Base-by-base conservation (phyloP, 35 echinoderm and acorn worm genomes). In the Apostichopus parvimensis region DNA sequence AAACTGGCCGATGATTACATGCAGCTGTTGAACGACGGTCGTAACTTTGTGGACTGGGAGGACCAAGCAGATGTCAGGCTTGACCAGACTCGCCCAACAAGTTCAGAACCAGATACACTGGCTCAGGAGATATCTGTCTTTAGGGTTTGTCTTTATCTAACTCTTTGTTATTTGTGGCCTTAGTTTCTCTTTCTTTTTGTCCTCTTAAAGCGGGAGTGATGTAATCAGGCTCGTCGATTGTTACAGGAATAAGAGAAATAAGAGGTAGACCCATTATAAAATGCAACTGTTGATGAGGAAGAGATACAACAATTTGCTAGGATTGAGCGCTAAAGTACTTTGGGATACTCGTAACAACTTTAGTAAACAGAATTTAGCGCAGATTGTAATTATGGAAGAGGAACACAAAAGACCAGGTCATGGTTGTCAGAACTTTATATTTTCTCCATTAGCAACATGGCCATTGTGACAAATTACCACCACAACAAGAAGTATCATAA, bases 121-220 rank as follows among this genome's bases (percentile, higher is more conserved):
- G 70, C 87, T 45, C 64, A 92, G 77, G 96, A 98, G 78, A 98
- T 98, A 22, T 89, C 87, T 8, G 94, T 87, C 72, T 98, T 94
- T 53, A 92, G 90, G 66, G 95, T 96, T 17, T 83, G 73, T 14
- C n/a, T 75, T 20, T 66, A 23, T 75, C n/a, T n/a, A 14, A 18
- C 71, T 25, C n/a, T 3, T 73, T 18, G 71, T 18, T 18, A 3
- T 73, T 22, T 73, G 20, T 73, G 14, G 11, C 71, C 11, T 73
- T 73, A 7, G 20, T 1, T 73, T 14, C n/a, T n/a, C n/a, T n/a
- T n/a, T n/a, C 71, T 73, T 73, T 73, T 17, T 18, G 3, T 17
- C n/a, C 6, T 73, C 15, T n/a, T 78, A 78, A 8, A 24, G 20
- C 7, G 15, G 77, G 77, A 78, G 77, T 21, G 17, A 24, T 0